Evolutionary conservation across 1,140 invertebrate genomes (phyloP).

Genomic region (Eurosta solidaginis): DNA sequence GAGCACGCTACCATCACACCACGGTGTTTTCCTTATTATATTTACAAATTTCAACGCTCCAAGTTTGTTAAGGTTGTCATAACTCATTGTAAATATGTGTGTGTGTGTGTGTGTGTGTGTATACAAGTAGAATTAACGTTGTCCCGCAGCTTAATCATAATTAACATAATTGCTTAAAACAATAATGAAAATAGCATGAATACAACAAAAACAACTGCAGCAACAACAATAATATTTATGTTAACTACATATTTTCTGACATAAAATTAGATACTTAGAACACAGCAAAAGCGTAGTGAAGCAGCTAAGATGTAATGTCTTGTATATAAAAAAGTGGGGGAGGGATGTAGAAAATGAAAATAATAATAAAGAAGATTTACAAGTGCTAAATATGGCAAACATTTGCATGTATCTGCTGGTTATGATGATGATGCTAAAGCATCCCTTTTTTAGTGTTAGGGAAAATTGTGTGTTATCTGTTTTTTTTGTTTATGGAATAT

Average conservation of each 20-base stretch:
- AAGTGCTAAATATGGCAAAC: conserved; percentile 5
- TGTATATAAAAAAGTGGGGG: background rate
- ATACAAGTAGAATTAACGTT: background rate
- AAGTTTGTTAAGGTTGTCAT: no score
- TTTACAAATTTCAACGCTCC: no score
- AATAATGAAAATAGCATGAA: conserved; percentile 9
- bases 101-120: background rate
- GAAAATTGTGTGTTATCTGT: background rate
- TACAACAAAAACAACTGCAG: background rate
- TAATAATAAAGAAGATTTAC: background rate
- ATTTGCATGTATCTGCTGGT: background rate
- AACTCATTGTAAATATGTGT: background rate
- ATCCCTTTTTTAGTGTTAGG: background rate
- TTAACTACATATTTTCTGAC: conserved; percentile 20
- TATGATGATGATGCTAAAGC: background rate
- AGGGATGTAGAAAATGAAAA: background rate
- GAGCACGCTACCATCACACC: no score
- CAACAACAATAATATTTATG: background rate
- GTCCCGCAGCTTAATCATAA: conserved; percentile 25
- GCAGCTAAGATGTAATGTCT: background rate
- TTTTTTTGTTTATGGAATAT: background rate
- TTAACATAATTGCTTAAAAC: conserved; percentile 27
- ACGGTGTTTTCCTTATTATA: background rate
- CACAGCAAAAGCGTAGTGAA: background rate
- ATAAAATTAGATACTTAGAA: background rate